Evolutionary conservation across 1,140 invertebrate species (phyloP), one percentile per base, ranked within the genome.

Genomic region (Ips nitidus): DNA sequence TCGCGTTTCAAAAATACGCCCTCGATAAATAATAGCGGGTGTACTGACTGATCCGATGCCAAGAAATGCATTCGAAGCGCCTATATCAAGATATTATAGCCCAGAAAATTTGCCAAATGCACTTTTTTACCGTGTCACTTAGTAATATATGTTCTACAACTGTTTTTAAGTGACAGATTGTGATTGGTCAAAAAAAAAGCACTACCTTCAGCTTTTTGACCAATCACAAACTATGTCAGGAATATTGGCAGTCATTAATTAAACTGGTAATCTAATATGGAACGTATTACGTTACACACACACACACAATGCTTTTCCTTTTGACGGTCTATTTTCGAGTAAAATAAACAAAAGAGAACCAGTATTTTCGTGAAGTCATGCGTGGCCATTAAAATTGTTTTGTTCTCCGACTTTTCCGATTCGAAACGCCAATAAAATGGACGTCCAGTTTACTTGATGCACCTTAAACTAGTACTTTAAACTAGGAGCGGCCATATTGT

Each of bases 291-390:
- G 47, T 65, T 65, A 65, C 63, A 41, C 36, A 56, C 42, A 56
- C 22, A 22, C 22, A 22, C 22, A 22, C 22, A 22, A 22, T 22
- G 22, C 22, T 22, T 22, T 22, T 22, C 63, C 63, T 56, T 50
- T 64, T 57, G 55, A 52, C 3, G 39, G 39, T 70, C 62, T 70
- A 70, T 70, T 70, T 70, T 60, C 53, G 60, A 70, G 52, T 65
- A 65, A 70, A 65, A 65, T 65, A 70, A 70, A 70, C 69, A 58
- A 22, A 22, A 22, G 22, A 22, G 22, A 61, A 64, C 7, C 55
- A 55, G 69, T 70, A 66, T 66, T 56, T 70, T 70, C 62, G 62
- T 64, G 61, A 65, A 70, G 61, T 58, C 69, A 65, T 70, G 61
- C 69, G 57, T 66, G 53, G 39, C 47, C 52, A 57, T 70, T 66